phyloP scores from a whole-genome alignment of 2,797 vertebrate species.

The Amblyraja radiata region DNA sequence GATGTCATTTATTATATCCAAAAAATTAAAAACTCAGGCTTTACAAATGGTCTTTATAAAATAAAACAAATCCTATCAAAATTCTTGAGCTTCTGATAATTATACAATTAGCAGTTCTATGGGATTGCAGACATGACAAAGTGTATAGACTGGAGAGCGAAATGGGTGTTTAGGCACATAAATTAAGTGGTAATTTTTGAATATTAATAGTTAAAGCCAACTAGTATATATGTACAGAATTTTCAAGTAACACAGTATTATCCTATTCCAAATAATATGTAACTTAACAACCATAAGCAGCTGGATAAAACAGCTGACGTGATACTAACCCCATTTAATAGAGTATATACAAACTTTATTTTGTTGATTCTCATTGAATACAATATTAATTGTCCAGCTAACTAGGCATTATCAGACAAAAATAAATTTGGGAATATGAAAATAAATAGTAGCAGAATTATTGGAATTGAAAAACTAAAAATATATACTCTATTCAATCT shows the following conservation, averaged over 20 bases:
- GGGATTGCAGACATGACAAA: slow-evolving; percentile 17
- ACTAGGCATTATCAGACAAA: neutral
- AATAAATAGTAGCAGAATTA: neutral
- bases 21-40: neutral
- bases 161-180: slow-evolving; percentile 4
- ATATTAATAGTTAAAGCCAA: neutral
- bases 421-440: neutral
- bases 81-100: neutral
- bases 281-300: neutral
- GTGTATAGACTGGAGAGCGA: neutral
- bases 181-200: slow-evolving; percentile 21
- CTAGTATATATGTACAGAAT: neutral
- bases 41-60: neutral
- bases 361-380: slow-evolving; percentile 3
- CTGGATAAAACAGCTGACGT: neutral
- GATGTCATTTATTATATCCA: neutral
- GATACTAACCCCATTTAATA: neutral
- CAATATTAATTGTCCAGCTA: neutral
- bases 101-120: neutral
- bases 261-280: neutral
- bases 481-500: neutral
- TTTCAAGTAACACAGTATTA: neutral
- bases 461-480: slow-evolving; percentile 16
- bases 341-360: neutral
- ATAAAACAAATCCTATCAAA: neutral